Evolutionary conservation across 2,888 invertebrate species (phyloP), one percentile per base, ranked within the genome.

Genomic region (Elegia similella): DNA sequence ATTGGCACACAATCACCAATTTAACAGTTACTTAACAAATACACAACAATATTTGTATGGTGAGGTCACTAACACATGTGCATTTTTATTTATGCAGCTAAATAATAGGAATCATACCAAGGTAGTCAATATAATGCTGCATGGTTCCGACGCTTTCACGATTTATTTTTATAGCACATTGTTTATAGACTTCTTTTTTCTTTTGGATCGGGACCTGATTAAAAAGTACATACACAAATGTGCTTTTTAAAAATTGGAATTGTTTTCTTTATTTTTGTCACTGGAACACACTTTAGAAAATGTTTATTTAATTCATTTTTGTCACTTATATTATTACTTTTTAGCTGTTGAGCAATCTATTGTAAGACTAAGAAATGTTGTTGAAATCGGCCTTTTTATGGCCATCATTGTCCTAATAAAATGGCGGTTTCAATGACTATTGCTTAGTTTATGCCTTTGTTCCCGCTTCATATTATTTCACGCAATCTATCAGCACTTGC

Each of bases 21-120:
- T 55, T 34, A 42, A 8, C 16, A 55, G 30, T 34, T 34, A 58
- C 42, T 58, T n/a, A 15, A 56, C 56, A 63, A 78, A 78, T 23
- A 73, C 68, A 71, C 73, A 75, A 73, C 68, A 72, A 71, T 74
- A 72, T 73, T 66, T 62, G 54, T 67, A 61, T 69, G 63, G 68
- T 72, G 70, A 67, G 62, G 62, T 80, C 84, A 88, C 85, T 89
- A 89, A 89, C 87, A 89, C 87, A 75, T 83, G 6, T 50, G 82
- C 83, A 69, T 88, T 88, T 84, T 85, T 82, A 83, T 91, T 89
- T 91, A 75, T 88, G 92, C 92, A 93, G 92, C 93, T 93, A 91
- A 92, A 92, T 88, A 92, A 92, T 92, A 90, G 88, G 93, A 92
- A 91, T 82, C 85, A 92, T 88, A 91, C 92, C 68, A 92, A 92